phyloP scores from a whole-genome alignment of 2,888 invertebrate genomes.

The Schrankia costaestrigalis region DNA sequence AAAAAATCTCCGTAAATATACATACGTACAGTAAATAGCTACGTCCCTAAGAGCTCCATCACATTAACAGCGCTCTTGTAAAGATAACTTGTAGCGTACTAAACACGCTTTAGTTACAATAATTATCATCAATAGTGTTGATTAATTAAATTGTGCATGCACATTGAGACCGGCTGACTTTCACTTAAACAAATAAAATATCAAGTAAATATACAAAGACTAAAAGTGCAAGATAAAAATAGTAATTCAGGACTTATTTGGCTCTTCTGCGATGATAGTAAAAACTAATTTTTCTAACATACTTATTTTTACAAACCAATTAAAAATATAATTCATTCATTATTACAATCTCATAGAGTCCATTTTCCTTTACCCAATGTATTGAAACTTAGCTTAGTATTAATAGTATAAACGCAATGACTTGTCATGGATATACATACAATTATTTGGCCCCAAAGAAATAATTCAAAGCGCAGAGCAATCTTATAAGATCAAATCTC shows the following conservation, averaged over 20 bases:
- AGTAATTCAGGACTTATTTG: conserved; percentile 50
- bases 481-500: conserved; percentile 48
- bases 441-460: conserved; percentile 77
- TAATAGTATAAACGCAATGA: conserved; percentile 54
- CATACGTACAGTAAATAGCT: conserved; percentile 46
- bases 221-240: conserved; percentile 17
- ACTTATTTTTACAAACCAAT: conserved; percentile 36
- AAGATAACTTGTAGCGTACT: too few relatives aligned
- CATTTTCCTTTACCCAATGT: conserved; percentile 36
- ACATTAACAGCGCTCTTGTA: too few relatives aligned
- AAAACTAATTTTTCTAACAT: conserved; percentile 32
- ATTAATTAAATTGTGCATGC: conserved; percentile 37
- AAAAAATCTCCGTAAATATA: conserved; percentile 60
- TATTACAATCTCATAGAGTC: conserved; percentile 40
- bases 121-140: conserved; percentile 22
- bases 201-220: conserved; percentile 14
- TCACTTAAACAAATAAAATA: conserved; percentile 22
- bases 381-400: conserved; percentile 25
- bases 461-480: conserved; percentile 62
- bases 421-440: conserved; percentile 75
- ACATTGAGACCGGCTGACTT: conserved; percentile 30
- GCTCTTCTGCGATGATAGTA: conserved; percentile 44
- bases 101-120: too few relatives aligned
- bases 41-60: too few relatives aligned
- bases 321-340: conserved; percentile 37